Base-by-base conservation (phyloP, 2,888 invertebrate species). In the Pegoplata infirma region DNA sequence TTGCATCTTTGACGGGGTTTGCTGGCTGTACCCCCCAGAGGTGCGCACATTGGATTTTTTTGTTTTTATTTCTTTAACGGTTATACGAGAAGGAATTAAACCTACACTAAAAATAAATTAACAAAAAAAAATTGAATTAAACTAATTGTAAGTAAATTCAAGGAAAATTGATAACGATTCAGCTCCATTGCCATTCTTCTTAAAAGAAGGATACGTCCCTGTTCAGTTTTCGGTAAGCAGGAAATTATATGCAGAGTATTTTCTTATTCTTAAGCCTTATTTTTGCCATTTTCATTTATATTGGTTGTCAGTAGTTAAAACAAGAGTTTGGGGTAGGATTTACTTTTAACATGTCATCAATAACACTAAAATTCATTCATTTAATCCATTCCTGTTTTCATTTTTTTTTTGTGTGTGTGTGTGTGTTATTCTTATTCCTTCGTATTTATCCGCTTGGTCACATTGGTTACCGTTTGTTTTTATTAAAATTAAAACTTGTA, bases 301-400 rank as follows among this genome's bases (percentile, higher is more conserved):
- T 51, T 75, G 75, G 17, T 28, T 28, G 25, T 23, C n/a, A 16
- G 53, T 51, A 51, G 59, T 46, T 36, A 58, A 4, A 23, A 40
- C n/a, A n/a, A 61, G 46, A 56, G 63, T 68, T n/a, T 46, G 72
- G 63, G 71, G 76, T 58, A 73, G 79, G 69, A 76, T 67, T 74
- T 80, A 79, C 63, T 74, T 76, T 81, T 76, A 74, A 58, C 81
- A 83, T 85, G 83, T 85, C 85, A 85, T 86, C 85, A 85, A 85
- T 85, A 86, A 85, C 78, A 84, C 71, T 74, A 76, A 79, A 77
- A 80, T 77, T 79, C 77, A 71, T 79, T 72, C 79, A 75, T 69
- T 69, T 75, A 75, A 81, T 67, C 74, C 81, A 56, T 74, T 25
- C 49, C 61, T 78, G 78, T 61, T 63, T 71, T 61, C n/a, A 25